A percentile compares a stretch with the other conserved stretches of the same genome.
These are phyloP conservation scores for Onychomys torridus DNA, from an alignment of 2,797 vertebrate genomes.

Conservation along the genomic window DNA sequence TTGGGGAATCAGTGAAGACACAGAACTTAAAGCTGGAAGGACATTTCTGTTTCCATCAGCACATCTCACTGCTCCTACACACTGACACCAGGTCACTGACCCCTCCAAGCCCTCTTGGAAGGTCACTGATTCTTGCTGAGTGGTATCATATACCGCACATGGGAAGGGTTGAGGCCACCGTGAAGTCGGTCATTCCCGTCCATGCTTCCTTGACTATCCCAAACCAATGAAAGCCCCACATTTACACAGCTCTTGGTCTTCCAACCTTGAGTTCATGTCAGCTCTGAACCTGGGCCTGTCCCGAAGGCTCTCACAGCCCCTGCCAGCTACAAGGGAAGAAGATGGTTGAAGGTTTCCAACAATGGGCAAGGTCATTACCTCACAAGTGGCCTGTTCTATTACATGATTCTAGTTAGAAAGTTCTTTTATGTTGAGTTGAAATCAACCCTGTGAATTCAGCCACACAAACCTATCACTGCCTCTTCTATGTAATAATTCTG, in stretches of 20 bases:
- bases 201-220: neutral
- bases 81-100: neutral
- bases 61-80: neutral
- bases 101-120: neutral
- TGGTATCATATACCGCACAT: neutral
- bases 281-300: constrained; percentile 14
- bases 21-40: neutral
- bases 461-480: neutral
- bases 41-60: neutral
- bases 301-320: neutral
- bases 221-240: neutral
- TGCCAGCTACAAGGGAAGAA: neutral
- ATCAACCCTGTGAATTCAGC: neutral
- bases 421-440: neutral
- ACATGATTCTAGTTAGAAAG: constrained; percentile 32
- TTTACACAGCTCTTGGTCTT: neutral
- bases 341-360: constrained; percentile 6
- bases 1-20: neutral
- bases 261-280: constrained; percentile 54
- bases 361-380: constrained; percentile 49
- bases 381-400: constrained; percentile 59
- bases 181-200: neutral
- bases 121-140: neutral
- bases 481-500: neutral
- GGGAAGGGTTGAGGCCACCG: neutral